These are phyloP conservation scores for Cyphomyrus discorhynchus DNA, from an alignment of 2,113 vertebrate species.

Conservation along the genomic window DNA sequence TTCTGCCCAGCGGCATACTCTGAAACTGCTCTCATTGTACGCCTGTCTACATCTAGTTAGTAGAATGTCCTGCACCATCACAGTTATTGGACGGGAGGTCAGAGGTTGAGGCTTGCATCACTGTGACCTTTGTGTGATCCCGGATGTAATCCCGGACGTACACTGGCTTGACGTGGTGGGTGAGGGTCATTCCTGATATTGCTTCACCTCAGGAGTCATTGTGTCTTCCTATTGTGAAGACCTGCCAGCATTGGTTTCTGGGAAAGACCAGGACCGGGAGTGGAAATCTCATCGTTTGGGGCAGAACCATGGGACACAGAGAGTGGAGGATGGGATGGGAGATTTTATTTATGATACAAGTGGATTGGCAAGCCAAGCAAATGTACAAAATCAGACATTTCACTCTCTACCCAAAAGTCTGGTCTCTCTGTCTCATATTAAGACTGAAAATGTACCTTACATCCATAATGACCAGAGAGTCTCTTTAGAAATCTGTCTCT, in stretches of 20 bases:
- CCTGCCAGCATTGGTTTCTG: background rate
- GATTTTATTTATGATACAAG: background rate
- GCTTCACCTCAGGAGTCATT: background rate
- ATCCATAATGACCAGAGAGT: background rate
- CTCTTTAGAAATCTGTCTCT: background rate
- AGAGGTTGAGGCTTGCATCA: background rate
- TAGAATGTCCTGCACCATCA: background rate
- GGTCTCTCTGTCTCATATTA: background rate
- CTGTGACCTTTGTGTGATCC: background rate
- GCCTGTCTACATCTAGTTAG: background rate
- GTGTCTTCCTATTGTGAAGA: background rate
- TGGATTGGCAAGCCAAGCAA: background rate
- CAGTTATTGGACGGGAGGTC: background rate
- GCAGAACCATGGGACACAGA: background rate
- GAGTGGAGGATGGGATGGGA: background rate
- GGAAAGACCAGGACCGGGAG: background rate
- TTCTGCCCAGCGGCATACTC: background rate
- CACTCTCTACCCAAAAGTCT: background rate
- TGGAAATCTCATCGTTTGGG: background rate
- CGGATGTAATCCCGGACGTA: background rate
- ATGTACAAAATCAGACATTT: background rate
- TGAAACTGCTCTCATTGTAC: background rate
- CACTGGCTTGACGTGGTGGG: background rate
- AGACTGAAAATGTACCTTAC: background rate
- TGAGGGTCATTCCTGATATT: background rate